Evolutionary conservation across 2,113 vertebrate species (phyloP), one percentile per base, ranked within the genome.

Genomic region (Propithecus coquereli): DNA sequence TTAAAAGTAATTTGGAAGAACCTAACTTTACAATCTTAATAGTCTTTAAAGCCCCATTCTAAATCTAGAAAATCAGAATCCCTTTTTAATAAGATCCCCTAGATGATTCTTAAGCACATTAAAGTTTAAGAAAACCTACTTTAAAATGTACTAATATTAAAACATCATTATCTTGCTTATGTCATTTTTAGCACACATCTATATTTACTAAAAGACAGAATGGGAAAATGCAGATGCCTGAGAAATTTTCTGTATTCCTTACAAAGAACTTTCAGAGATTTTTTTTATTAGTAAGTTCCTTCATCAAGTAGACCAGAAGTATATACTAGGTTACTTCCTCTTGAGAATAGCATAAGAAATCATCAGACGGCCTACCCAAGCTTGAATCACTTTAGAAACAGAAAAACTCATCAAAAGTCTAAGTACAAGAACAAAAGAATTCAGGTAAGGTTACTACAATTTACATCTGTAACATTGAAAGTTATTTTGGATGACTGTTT

Each of bases 61-160:
- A 90, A 92, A 74, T 68, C 61, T 50, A 52, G 10, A 79, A 84
- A 91, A 85, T 89, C 25, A 95, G 34, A 85, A 57, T 34, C 37
- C 11, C 57, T 25, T 77, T 84, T 88, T 52, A 40, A 16, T 37
- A 83, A 91, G n/a, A 84, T 57, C 4, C 73, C 3, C 9, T 17
- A 71, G n/a, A 25, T 95, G 87, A 96, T 40, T 89, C 82, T 79
- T 86, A 92, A 92, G 80, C 57, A 86, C 34, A 57, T 23, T 34
- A 32, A 89, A 59, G 30, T 43, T 76, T 95, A 65, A 77, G 50
- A 81, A 40, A 30, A 90, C 54, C 25, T n/a, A 94, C 18, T 90
- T 94, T 20, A 79, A 96, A 95, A 92, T 66, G 87, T 6, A 22
- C 16, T 54, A 59, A 80, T 27, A 71, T 57, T 57, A 85, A 66